Base-by-base conservation (phyloP, 2,113 vertebrate genomes). In the Cygnus buccinator region DNA sequence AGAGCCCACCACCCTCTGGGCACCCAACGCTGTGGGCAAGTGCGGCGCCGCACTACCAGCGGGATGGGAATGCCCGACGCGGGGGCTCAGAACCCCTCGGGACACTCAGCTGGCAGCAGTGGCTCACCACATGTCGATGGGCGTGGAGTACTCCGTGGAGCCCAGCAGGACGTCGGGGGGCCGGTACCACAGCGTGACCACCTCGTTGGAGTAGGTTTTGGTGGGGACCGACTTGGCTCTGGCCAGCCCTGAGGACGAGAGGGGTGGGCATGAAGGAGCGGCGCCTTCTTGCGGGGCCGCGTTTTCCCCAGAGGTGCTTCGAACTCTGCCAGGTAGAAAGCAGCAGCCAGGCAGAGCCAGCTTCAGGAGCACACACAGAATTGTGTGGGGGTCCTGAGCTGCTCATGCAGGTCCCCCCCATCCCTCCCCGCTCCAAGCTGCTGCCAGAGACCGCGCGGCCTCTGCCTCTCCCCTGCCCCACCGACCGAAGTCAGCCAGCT, bases 121-220 rank as follows among this genome's bases (percentile, higher is more conserved):
- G 21, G 80, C 99, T 99, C 95, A 99, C 99, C 99, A 99, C 99
- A 99, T 99, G 94, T 99, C 99, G 3, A 99, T 99, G 93, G 99
- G 99, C 5, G 99, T 99, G 81, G 99, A 99, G 74, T 99, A 99
- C 82, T 99, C 99, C 0, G 99, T 99, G 21, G 99, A 99, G 63
- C 99, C 99, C 95, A 99, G 98, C 48, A 99, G 98, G 76, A 99
- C 99, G 0, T 99, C 99, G 0, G 99, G 99, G 20, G 99, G 99
- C 22, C 99, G 98, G 95, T 99, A 99, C 99, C 99, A 99, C 13
- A 99, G 97, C 13, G 99, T 99, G 72, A 99, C 99, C 96, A 99
- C 99, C 97, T 99, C 99, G 19, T 99, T 99, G 95, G 99, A 99
- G 72, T 99, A 99, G 2, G 99, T 99, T 97, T 99, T 99, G 0